Conservation (phyloP, 2,888 invertebrate species). For the Rotaria macrura region DNA sequence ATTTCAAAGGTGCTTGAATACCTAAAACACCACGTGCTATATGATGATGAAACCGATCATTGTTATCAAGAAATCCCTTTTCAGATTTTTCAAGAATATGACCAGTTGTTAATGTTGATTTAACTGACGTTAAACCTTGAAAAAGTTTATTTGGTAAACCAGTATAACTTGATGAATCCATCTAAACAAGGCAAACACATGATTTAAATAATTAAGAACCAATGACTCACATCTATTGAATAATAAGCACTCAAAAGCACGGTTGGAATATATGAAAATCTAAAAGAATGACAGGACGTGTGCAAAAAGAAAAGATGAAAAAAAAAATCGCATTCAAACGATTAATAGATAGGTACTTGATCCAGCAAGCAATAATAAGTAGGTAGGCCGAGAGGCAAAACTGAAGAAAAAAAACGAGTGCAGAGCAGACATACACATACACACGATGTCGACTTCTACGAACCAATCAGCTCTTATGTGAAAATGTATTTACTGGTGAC, state of each 20-base stretch:
- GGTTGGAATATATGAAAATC: too few relatives aligned
- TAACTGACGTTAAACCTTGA: not conserved
- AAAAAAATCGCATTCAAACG: not conserved
- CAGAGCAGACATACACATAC: not conserved
- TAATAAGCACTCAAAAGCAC: too few relatives aligned
- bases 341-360: not conserved
- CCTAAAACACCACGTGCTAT: constrained; percentile 18
- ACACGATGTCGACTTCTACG: not conserved
- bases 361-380: too few relatives aligned
- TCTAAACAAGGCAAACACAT: not conserved
- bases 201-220: not conserved
- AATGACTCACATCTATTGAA: not conserved
- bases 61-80: not conserved
- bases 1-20: constrained; percentile 16
- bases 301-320: too few relatives aligned
- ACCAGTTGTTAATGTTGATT: not conserved
- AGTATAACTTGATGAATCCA: not conserved
- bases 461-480: not conserved
- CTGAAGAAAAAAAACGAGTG: too few relatives aligned
- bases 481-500: not conserved
- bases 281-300: not conserved
- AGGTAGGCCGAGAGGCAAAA: too few relatives aligned
- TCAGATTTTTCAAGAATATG: constrained; percentile 6
- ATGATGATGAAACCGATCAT: not conserved
- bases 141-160: constrained; percentile 6